Conservation (phyloP, 1,140 invertebrate genomes). For the Drosophila quadrilineata region DNA sequence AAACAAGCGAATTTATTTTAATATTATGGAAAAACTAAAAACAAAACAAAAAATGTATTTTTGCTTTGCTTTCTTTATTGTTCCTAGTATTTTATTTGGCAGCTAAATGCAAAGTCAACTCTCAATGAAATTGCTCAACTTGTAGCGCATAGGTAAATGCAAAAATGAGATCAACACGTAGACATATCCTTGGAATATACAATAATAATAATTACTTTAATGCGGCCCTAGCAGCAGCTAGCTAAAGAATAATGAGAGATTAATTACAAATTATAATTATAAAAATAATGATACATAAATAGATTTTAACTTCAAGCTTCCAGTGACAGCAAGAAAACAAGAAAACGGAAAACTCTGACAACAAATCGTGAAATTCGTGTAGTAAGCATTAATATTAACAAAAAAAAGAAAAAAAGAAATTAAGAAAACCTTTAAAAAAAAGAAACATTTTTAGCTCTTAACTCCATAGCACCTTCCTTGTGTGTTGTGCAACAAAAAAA, state of each 20-base stretch:
- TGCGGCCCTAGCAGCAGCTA: conserved; percentile 62
- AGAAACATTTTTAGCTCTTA: conserved; percentile 65
- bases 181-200: conserved; percentile 81
- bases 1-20: conserved; percentile 64
- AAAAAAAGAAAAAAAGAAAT: conserved; percentile 8
- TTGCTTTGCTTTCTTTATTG: conserved; percentile 14
- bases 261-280: too few relatives aligned
- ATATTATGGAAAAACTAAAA: not conserved
- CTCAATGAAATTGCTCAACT: conserved; percentile 67
- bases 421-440: too few relatives aligned
- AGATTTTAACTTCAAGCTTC: conserved; percentile 75
- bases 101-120: conserved; percentile 42
- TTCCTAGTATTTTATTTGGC: conserved; percentile 32
- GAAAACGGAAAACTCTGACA: conserved; percentile 25
- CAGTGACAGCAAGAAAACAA: conserved; percentile 66
- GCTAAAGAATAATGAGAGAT: conserved; percentile 39
- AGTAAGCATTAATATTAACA: conserved; percentile 69
- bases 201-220: conserved; percentile 81
- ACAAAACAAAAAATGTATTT: conserved; percentile 12
- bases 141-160: conserved; percentile 64
- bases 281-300: conserved; percentile 47
- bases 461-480: conserved; percentile 71
- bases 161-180: conserved; percentile 79
- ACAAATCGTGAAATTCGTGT: conserved; percentile 61
- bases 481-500: conserved; percentile 65